Evolutionary conservation across 2,797 vertebrate genomes (phyloP).

Genomic region (Ambastaia sidthimunki): DNA sequence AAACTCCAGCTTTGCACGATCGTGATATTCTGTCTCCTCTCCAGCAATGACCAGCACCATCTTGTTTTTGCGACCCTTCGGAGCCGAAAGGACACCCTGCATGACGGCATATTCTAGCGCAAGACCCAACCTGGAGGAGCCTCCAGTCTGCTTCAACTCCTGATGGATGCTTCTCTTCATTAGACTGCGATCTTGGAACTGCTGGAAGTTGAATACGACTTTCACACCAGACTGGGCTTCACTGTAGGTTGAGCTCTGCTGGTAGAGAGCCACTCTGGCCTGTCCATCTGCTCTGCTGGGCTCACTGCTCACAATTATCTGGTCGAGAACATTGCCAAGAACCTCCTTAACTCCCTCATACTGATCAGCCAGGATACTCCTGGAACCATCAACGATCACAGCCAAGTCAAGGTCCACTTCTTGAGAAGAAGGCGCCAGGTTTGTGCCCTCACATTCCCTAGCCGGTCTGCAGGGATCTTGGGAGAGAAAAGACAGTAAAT

Average conservation of each 20-base stretch:
- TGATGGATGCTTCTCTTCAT: slow-evolving; percentile 79
- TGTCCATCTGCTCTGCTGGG: slow-evolving; percentile 54
- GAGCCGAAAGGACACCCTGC: slow-evolving; percentile 72
- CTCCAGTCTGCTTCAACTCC: slow-evolving; percentile 71
- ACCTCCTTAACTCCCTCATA: slow-evolving; percentile 78
- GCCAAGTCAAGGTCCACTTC: slow-evolving; percentile 79
- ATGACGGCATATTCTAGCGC: slow-evolving; percentile 78
- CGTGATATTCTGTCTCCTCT: slow-evolving; percentile 73
- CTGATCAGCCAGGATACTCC: slow-evolving; percentile 70
- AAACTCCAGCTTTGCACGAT: slow-evolving; percentile 73
- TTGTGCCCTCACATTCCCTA: slow-evolving; percentile 64
- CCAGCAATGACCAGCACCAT: slow-evolving; percentile 79
- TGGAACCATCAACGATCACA: slow-evolving; percentile 82
- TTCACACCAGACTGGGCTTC: slow-evolving; percentile 61
- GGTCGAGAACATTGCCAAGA: slow-evolving; percentile 76
- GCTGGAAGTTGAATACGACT: slow-evolving; percentile 79
- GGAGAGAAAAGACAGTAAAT: slow-evolving; percentile 15
- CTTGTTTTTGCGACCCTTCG: slow-evolving; percentile 67
- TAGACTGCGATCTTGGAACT: slow-evolving; percentile 57
- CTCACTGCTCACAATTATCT: slow-evolving; percentile 75
- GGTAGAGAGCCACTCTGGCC: slow-evolving; percentile 80
- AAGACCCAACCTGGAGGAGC: slow-evolving; percentile 72
- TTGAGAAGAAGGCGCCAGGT: slow-evolving; percentile 58
- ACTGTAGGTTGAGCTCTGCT: slow-evolving; percentile 71
- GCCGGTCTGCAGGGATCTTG: slow-evolving; percentile 82